Percentiles rank a stretch among this genome's conserved stretches.
These are phyloP conservation scores for Dasysyrphus albostriatus DNA, from an alignment of 2,888 invertebrate species.

Conservation along the genomic window DNA sequence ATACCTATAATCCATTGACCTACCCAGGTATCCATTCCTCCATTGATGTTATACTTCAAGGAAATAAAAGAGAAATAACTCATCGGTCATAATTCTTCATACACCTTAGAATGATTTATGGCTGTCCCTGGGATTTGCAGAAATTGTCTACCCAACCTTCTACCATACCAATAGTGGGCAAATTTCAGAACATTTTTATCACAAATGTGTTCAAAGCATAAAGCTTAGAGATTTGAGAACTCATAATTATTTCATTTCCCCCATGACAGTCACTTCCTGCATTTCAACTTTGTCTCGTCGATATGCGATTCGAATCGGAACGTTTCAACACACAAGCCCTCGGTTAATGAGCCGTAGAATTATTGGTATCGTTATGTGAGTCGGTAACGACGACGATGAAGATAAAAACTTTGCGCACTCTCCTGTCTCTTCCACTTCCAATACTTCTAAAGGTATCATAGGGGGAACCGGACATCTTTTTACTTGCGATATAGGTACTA, in stretches of 20 bases:
- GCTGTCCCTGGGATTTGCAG: not conserved
- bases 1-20: no score
- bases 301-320: not conserved
- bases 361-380: not conserved
- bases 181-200: no score
- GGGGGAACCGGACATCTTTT: not conserved
- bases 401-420: not conserved
- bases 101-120: not conserved
- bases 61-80: not conserved
- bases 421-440: not conserved
- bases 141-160: not conserved
- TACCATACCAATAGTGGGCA: not conserved
- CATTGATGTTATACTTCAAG: not conserved
- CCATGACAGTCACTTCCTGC: not conserved
- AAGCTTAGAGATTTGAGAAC: not conserved
- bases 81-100: not conserved
- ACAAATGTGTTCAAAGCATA: no score
- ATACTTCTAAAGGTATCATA: not conserved
- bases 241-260: not conserved
- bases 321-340: not conserved
- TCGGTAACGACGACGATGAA: not conserved
- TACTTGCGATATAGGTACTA: no score
- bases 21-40: no score
- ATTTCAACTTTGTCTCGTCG: not conserved
- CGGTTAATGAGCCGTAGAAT: conserved; percentile 5